Conservation (phyloP, 2,888 invertebrate genomes). For the Shargacucullia verbasci region DNA sequence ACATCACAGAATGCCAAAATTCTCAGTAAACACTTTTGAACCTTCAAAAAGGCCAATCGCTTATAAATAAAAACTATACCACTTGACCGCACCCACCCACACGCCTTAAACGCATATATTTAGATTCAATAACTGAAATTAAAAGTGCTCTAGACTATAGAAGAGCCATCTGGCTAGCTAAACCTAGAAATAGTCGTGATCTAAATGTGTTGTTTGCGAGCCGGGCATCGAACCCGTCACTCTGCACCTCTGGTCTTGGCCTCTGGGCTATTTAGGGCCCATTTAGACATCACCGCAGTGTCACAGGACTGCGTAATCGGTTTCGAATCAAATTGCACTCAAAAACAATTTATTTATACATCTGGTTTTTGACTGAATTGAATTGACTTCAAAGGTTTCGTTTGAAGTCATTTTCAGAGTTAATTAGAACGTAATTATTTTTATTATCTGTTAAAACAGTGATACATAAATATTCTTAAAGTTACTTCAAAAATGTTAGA, state of each 20-base stretch:
- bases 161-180: too few species aligned
- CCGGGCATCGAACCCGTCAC: conserved; percentile 68
- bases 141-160: conserved; percentile 9
- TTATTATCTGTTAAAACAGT: too few species aligned
- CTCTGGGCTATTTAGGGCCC: conserved; percentile 55
- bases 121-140: conserved; percentile 13
- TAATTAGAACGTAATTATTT: neutral
- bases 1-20: conserved; percentile 35
- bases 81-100: conserved; percentile 25
- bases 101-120: conserved; percentile 17
- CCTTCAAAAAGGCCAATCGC: conserved; percentile 41
- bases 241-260: conserved; percentile 62
- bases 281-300: conserved; percentile 38
- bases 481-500: too few species aligned
- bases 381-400: conserved; percentile 27
- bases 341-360: conserved; percentile 1
- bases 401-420: neutral
- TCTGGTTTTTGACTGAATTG: conserved; percentile 22
- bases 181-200: conserved; percentile 55
- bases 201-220: conserved; percentile 49
- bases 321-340: conserved; percentile 9
- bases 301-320: conserved; percentile 12
- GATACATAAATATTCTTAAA: too few species aligned
- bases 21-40: conserved; percentile 1
- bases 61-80: conserved; percentile 15